A percentile compares a stretch with the other conserved stretches of the same genome.
Conservation (phyloP, 2,113 vertebrate species). For the Periophthalmodon schlosseri region DNA sequence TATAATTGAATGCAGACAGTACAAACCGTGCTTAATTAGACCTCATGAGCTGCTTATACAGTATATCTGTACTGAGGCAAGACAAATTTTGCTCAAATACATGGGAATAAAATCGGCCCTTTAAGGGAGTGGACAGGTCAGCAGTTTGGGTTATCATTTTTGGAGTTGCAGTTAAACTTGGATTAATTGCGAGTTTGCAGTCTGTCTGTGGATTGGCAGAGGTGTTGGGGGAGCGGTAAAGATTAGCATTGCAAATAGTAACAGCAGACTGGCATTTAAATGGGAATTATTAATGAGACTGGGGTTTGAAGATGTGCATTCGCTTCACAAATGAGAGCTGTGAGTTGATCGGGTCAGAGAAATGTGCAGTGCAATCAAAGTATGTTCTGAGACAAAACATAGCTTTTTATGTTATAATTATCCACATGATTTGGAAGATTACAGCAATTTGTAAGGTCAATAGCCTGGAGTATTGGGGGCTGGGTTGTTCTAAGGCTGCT, state of each 20-base stretch:
- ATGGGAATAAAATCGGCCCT: no score
- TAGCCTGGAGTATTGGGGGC: background rate
- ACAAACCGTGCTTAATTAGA: no score
- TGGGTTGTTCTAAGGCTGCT: background rate
- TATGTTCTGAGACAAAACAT: background rate
- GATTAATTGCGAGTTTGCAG: background rate
- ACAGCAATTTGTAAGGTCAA: background rate
- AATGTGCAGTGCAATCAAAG: background rate
- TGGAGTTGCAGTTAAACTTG: constrained; percentile 13
- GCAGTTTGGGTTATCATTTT: constrained; percentile 50
- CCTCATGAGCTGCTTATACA: no score
- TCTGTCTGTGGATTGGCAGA: constrained; percentile 26
- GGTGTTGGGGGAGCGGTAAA: constrained; percentile 10
- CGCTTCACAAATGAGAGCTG: constrained; percentile 18
- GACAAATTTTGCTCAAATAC: no score
- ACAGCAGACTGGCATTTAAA: constrained; percentile 32
- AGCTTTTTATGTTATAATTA: background rate
- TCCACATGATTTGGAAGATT: background rate
- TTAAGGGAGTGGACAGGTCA: constrained; percentile 36
- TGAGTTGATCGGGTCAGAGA: background rate
- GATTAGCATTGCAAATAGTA: constrained; percentile 68
- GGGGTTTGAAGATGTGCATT: constrained; percentile 48
- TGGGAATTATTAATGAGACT: constrained; percentile 64
- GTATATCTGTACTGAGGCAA: no score
- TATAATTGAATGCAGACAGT: no score